Base-by-base conservation (phyloP, 2,888 invertebrate genomes). In the Brachyptera putata region DNA sequence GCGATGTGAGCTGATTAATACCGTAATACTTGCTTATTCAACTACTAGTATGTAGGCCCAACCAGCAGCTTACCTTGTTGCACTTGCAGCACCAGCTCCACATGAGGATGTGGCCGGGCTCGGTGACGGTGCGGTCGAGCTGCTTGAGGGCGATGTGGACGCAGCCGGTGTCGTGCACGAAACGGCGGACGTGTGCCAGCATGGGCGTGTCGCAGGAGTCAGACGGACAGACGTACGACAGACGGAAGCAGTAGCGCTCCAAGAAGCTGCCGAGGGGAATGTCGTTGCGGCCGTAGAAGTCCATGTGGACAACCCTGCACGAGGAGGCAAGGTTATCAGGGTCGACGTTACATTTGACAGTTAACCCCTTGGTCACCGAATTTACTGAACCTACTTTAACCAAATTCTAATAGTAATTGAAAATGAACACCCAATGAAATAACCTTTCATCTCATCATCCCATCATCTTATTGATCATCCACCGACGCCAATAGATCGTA, bases 221-320 rank as follows among this genome's bases (percentile, higher is more conserved):
- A 2, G 86, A 86, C 0, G 90, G 88, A 70, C 97, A 98, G 63
- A 84, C 84, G 73, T 93, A 94, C 1, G 87, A 84, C 5, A 85
- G 79, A 61, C 90, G 86, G 73, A 96, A 91, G 74, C 96, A 97
- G 72, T 95, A 96, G 61, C 89, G 84, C 71, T 95, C 91, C 46
- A 99, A 79, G 72, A 98, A 99, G 64, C 89, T 89, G 34, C 97
- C 98, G 46, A 99, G 77, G 1, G 96, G 90, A 68, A 98, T 95
- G 74, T 99, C 99, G 71, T 95, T 92, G 21, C 86, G 83, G 0
- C 95, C 95, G 75, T 99, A 99, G 77, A 95, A 91, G 70, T 93
- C 90, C 95, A 99, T 98, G 58, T 85, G 85, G 0, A 93, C 89
- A 57, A 92, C 84, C 87, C 89, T 89, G 67, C 22, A 70, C 62